These are phyloP conservation scores for Diabrotica virgifera DNA, from an alignment of 1,140 invertebrate species.

Conservation along the genomic window DNA sequence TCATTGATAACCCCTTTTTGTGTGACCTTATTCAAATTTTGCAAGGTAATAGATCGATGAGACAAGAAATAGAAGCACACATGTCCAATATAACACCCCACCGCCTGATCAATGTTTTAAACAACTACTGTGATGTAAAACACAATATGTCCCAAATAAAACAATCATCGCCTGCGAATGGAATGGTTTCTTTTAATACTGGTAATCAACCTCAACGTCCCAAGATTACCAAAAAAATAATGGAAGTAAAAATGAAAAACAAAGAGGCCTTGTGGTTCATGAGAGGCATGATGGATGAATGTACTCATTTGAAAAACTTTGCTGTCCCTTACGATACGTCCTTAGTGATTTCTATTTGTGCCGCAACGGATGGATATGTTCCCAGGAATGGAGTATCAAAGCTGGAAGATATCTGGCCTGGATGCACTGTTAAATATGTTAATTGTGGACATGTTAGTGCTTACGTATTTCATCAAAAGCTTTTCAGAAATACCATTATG, in stretches of 20 bases:
- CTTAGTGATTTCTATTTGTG: slow-evolving; percentile 79
- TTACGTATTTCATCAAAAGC: slow-evolving; percentile 59
- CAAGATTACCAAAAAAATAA: slow-evolving; percentile 21
- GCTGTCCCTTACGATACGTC: slow-evolving; percentile 80
- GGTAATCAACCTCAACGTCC: slow-evolving; percentile 16
- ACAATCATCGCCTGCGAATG: not conserved
- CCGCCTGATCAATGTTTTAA: slow-evolving; percentile 6
- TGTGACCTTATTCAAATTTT: slow-evolving; percentile 33
- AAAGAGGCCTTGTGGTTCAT: slow-evolving; percentile 88
- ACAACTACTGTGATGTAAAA: not conserved
- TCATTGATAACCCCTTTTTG: slow-evolving; percentile 45
- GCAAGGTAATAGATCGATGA: slow-evolving; percentile 26
- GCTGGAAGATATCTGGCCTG: slow-evolving; percentile 88
- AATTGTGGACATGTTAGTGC: slow-evolving; percentile 88
- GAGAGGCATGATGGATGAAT: slow-evolving; percentile 98
- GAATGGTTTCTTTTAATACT: not conserved
- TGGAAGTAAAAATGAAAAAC: slow-evolving; percentile 28
- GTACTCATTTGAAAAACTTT: slow-evolving; percentile 94
- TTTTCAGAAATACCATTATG: slow-evolving; percentile 27
- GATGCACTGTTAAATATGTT: slow-evolving; percentile 81
- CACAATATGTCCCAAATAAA: not conserved
- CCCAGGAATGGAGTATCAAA: slow-evolving; percentile 78
- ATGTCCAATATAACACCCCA: slow-evolving; percentile 6
- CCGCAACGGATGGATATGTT: slow-evolving; percentile 89
- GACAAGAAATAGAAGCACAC: not conserved